A percentile compares a stretch with the other conserved stretches of the same genome.
Conservation (phyloP, 1,140 invertebrate species). For the Drosophila gunungcola region DNA sequence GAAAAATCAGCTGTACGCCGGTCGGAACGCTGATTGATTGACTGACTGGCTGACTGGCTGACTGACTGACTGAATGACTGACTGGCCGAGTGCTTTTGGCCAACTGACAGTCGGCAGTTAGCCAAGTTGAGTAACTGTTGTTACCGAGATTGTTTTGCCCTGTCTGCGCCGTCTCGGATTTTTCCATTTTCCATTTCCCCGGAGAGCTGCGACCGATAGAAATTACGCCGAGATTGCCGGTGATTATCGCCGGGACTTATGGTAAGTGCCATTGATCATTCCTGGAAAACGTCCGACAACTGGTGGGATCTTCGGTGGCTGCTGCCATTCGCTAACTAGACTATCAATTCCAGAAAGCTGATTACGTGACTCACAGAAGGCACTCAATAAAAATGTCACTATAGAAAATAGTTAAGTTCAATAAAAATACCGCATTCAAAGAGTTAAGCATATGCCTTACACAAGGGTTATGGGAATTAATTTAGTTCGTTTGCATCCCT, state of each 20-base stretch:
- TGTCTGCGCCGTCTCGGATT: conserved; percentile 4
- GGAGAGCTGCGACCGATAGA: conserved; percentile 18
- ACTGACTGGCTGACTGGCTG: conserved; percentile 19
- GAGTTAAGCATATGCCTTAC: background rate
- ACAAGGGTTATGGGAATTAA: no score
- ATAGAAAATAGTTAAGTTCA: no score
- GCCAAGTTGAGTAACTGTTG: conserved; percentile 60
- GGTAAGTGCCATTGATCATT: conserved; percentile 38
- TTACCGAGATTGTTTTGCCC: conserved; percentile 49
- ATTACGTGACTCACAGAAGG: background rate
- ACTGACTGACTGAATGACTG: conserved; percentile 28
- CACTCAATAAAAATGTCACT: background rate
- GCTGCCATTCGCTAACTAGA: conserved; percentile 1
- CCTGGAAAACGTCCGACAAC: conserved; percentile 18
- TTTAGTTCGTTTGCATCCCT: no score
- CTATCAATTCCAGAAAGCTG: conserved; percentile 2
- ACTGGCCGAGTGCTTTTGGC: conserved; percentile 36
- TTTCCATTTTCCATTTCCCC: conserved; percentile 1
- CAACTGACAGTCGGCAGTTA: conserved; percentile 46
- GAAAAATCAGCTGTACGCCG: conserved; percentile 72
- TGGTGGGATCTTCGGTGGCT: conserved; percentile 12
- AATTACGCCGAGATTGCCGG: conserved; percentile 36
- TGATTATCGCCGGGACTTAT: conserved; percentile 44
- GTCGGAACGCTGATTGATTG: conserved; percentile 59
- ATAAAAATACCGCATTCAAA: background rate